Base-by-base conservation (phyloP, 2,113 vertebrate genomes). In the Candoia aspera region DNA sequence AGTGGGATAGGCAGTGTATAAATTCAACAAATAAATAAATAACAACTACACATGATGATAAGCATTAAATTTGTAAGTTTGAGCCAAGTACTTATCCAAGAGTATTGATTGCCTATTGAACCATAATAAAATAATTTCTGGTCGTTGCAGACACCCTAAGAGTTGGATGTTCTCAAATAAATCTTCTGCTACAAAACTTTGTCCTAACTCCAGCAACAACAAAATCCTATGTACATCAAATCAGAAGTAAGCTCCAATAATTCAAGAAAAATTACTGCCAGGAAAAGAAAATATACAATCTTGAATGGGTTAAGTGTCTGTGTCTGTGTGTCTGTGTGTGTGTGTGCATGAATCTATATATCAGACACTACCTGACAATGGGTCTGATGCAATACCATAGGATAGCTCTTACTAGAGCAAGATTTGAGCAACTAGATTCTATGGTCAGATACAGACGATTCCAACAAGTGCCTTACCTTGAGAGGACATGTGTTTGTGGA, bases 81-180 rank as follows among this genome's bases (percentile, higher is more conserved):
- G 89, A 93, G 37, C 1, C 0, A 86, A n/a, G 89, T 95, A 84
- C 12, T 90, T 94, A 91, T 87, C 0, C 8, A 85, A 91, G 49
- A 92, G 3, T 91, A 90, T 89, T 93, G 94, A 94, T 92, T 94
- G 86, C n/a, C 62, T 90, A 13, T 87, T 92, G 68, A 94, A 93
- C 46, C 42, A 84, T 3, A 92, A 10, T 86, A 89, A 55, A 91
- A 62, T 46, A 21, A 4, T 92, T 5, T n/a, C 19, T n/a, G 55
- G 88, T 60, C 91, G 55, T 21, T 58, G 88, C 91, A 91, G 24
- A 1, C 91, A 2, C 1, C 60, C 84, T 0, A 0, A 73, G 42
- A 88, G 4, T 55, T 87, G 91, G 54, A 87, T 58, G 37, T 29
- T 33, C 68, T 84, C 42, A 89, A 49, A 23, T 60, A 83, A 88